Conservation (phyloP, 2,888 invertebrate species). For the Parthenolecanium corni region DNA sequence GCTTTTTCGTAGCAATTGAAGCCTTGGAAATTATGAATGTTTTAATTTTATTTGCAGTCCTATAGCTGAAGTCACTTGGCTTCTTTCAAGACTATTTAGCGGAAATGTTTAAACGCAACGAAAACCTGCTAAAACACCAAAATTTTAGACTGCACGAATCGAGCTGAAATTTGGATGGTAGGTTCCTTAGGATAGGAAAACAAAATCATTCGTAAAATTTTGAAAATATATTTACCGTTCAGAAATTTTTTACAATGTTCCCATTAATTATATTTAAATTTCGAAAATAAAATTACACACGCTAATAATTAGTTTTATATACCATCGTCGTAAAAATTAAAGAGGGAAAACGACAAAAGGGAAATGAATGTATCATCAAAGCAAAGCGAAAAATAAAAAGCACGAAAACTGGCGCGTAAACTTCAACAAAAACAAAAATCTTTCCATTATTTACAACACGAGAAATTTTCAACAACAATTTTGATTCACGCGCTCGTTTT, state of each 20-base stretch:
- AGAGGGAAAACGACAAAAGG: background rate
- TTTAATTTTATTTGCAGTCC: too few species aligned
- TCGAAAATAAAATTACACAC: constrained; percentile 19
- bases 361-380: constrained; percentile 10
- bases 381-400: constrained; percentile 23
- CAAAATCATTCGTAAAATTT: too few species aligned
- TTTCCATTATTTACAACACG: background rate
- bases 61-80: too few species aligned
- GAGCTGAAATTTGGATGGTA: too few species aligned
- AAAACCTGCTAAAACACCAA: too few species aligned
- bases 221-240: constrained; percentile 23
- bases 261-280: constrained; percentile 9
- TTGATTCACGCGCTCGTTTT: background rate
- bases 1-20: too few species aligned
- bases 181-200: too few species aligned
- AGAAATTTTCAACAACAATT: background rate
- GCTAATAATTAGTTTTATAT: constrained; percentile 12
- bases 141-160: too few species aligned
- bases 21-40: too few species aligned
- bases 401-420: constrained; percentile 11
- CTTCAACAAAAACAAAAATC: background rate
- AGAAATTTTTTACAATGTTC: constrained; percentile 24
- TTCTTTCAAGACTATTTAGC: too few species aligned
- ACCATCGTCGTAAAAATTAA: constrained; percentile 1
- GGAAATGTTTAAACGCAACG: too few species aligned